Base-by-base conservation (phyloP, 2,113 vertebrate species). In the Nothoprocta pentlandii region DNA sequence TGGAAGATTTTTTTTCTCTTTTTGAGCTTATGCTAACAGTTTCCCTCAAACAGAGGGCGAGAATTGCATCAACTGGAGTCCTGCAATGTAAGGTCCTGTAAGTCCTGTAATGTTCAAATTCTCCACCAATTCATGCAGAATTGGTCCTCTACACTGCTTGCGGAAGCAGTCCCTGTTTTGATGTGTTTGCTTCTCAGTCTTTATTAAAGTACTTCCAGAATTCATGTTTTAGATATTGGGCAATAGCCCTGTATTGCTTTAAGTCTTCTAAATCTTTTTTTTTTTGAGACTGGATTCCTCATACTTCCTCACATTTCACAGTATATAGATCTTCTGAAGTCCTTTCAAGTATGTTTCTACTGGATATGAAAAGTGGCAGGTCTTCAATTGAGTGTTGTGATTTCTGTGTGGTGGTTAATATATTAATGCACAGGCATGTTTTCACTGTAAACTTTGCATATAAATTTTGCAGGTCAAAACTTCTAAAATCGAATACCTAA, bases 1-100 rank as follows among this genome's bases (percentile, higher is more conserved):
- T 49, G 56, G 91, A 95, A 87, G 59, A 90, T 30, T 62, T 69
- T 71, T 61, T 76, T 42, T 25, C 82, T 81, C 46, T 78, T 85
- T 68, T 42, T 47, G 30, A 73, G 16, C 58, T 87, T 81, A 42
- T 86, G 64, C 30, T 90, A 91, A 85, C 10, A n/a, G 2, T 69
- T 89, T 81, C 69, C 74, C 51, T 59, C 7, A 85, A 92, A 44
- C 47, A 49, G 36, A 23, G 23, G 47, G 14, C 36, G 71, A 79
- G 77, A 82, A 75, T 64, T 86, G 11, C 32, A 75, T 92, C 67
- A 62, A 10, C 16, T 53, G 56, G 22, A 70, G 26, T 70, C 44
- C 14, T 42, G 39, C 1, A 12, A 46, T 59, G 32, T 16, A 79
- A 73, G 49, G 58, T 12, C 15, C 42, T 44, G 42, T 39, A 39